These are phyloP conservation scores for Heliconius charithonia DNA, from an alignment of 2,888 invertebrate genomes.

Conservation along the genomic window DNA sequence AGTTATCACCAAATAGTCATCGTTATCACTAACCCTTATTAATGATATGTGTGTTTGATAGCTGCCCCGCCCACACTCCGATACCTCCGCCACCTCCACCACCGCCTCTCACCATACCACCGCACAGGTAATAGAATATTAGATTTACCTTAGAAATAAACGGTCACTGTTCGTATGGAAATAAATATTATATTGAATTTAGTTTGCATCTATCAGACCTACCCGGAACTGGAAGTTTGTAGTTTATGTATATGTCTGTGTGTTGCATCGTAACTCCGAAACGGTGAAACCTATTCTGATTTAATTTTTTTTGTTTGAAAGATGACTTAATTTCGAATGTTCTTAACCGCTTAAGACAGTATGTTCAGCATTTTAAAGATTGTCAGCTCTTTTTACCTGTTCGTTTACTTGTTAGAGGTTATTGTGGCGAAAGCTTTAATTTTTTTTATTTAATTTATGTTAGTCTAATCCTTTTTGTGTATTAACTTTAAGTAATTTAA, in stretches of 20 bases:
- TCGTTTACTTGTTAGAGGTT: no score
- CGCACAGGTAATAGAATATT: conserved; percentile 72
- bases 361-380: no score
- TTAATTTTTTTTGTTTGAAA: neutral
- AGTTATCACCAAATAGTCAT: neutral
- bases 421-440: neutral
- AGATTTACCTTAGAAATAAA: conserved; percentile 20
- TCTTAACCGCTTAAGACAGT: no score
- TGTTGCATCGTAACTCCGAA: neutral
- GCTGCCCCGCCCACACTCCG: conserved; percentile 84
- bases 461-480: no score
- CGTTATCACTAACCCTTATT: conserved; percentile 21
- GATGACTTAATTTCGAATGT: no score
- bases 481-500: neutral
- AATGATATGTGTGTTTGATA: conserved; percentile 58
- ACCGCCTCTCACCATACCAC: conserved; percentile 80
- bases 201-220: neutral
- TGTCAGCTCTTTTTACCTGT: no score
- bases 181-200: neutral
- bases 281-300: neutral
- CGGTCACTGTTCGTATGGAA: neutral
- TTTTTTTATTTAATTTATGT: neutral
- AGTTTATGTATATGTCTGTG: neutral
- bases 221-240: neutral
- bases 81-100: conserved; percentile 86